Conservation (phyloP, 2,113 vertebrate genomes). For the Tyrannus savana region DNA sequence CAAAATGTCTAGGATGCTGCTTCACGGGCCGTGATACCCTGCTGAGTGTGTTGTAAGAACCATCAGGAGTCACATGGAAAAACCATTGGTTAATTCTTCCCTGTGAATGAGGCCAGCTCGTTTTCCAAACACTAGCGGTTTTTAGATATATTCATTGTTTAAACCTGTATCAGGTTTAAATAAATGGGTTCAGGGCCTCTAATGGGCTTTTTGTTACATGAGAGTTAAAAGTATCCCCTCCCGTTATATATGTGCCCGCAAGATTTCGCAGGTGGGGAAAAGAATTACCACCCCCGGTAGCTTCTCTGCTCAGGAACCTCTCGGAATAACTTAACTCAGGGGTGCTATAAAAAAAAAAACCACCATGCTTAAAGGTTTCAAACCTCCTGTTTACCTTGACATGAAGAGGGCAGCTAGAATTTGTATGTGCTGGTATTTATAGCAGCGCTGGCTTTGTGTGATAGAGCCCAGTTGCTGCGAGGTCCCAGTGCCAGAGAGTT, state of each 20-base stretch:
- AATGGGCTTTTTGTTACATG: background rate
- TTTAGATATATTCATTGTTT: background rate
- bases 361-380: background rate
- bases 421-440: background rate
- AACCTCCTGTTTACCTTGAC: background rate
- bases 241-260: fast-evolving
- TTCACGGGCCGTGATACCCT: fast-evolving
- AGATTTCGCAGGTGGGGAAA: background rate
- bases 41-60: background rate
- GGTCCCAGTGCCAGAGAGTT: background rate
- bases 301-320: background rate
- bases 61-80: background rate
- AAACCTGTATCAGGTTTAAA: background rate
- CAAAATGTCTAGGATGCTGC: background rate
- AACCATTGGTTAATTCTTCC: background rate
- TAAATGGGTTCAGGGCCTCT: background rate
- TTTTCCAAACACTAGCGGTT: background rate
- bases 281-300: fast-evolving
- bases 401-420: background rate
- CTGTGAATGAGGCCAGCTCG: fast-evolving
- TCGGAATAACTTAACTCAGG: background rate
- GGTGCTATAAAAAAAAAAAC: background rate
- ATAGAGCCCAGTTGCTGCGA: background rate
- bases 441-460: background rate
- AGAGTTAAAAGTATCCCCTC: background rate